These are phyloP conservation scores for human (Homo sapiens) DNA, from an alignment of 2,113 vertebrate species.

Conservation along the genomic window DNA sequence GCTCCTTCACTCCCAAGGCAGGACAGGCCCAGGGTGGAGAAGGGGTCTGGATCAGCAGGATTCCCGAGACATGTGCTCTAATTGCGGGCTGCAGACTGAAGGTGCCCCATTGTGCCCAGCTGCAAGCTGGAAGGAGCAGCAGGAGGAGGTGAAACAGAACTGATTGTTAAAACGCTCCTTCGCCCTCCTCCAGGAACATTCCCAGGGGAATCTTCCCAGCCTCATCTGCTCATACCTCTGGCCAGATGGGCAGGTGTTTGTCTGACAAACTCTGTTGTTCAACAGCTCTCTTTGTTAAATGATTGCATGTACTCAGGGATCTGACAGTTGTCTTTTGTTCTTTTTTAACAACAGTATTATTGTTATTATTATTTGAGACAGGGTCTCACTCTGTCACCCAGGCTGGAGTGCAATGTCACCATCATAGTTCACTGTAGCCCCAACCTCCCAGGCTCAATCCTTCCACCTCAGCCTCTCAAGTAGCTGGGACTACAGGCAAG, in stretches of 20 bases:
- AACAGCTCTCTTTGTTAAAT: neutral
- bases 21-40: constrained; percentile 8
- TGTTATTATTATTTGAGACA: too few relatives aligned
- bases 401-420: too few relatives aligned
- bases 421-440: too few relatives aligned
- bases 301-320: neutral
- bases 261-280: neutral
- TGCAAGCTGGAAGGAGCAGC: neutral
- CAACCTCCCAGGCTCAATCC: too few relatives aligned
- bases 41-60: constrained; percentile 17
- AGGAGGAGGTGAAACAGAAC: constrained; percentile 4
- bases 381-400: too few relatives aligned
- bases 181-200: neutral
- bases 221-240: neutral
- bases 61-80: constrained; percentile 42
- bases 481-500: too few relatives aligned
- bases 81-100: constrained; percentile 47
- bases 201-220: neutral
- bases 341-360: neutral
- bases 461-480: too few relatives aligned
- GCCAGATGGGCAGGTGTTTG: neutral
- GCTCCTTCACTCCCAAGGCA: neutral
- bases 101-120: constrained; percentile 14
- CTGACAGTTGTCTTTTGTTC: neutral
- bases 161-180: neutral